A percentile compares a stretch with the other conserved stretches of the same genome.
These are phyloP conservation scores for Arnoldichthys spilopterus DNA, from an alignment of 2,797 vertebrate species.

Conservation along the genomic window DNA sequence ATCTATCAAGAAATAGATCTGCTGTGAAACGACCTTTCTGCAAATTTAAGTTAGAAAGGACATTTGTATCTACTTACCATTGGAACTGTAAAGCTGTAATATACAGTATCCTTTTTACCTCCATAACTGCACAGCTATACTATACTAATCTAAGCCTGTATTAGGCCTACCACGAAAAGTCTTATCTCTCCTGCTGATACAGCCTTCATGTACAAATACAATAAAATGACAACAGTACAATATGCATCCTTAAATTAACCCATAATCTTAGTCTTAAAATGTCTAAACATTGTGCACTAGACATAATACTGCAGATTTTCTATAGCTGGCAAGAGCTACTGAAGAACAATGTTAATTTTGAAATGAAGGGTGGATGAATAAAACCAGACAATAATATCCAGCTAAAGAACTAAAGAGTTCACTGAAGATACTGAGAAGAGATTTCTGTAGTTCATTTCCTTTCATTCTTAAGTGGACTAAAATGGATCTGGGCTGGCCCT, in stretches of 20 bases:
- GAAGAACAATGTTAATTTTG: too few species aligned
- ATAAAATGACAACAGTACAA: neutral
- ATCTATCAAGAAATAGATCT: neutral
- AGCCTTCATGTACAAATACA: neutral
- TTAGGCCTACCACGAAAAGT: neutral
- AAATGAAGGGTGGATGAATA: neutral
- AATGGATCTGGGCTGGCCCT: slow-evolving; percentile 14
- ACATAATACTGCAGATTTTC: too few species aligned
- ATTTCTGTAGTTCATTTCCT: slow-evolving; percentile 34
- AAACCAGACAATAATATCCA: neutral
- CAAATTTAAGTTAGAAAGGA: neutral
- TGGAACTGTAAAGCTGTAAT: neutral
- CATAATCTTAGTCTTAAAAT: neutral
- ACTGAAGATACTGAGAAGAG: slow-evolving; percentile 11
- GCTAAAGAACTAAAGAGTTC: slow-evolving; percentile 8
- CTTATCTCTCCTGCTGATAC: neutral
- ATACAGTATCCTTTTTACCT: neutral
- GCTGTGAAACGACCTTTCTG: neutral
- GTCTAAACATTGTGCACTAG: too few species aligned
- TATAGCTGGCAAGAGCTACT: too few species aligned
- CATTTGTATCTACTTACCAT: neutral
- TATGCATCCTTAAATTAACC: too few species aligned
- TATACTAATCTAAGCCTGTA: neutral
- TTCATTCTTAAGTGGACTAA: slow-evolving; percentile 40
- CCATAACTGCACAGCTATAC: neutral